A percentile compares a stretch with the other conserved stretches of the same genome.
These are phyloP conservation scores for Myotis planiceps DNA, from an alignment of 2,797 vertebrate species.

Conservation along the genomic window DNA sequence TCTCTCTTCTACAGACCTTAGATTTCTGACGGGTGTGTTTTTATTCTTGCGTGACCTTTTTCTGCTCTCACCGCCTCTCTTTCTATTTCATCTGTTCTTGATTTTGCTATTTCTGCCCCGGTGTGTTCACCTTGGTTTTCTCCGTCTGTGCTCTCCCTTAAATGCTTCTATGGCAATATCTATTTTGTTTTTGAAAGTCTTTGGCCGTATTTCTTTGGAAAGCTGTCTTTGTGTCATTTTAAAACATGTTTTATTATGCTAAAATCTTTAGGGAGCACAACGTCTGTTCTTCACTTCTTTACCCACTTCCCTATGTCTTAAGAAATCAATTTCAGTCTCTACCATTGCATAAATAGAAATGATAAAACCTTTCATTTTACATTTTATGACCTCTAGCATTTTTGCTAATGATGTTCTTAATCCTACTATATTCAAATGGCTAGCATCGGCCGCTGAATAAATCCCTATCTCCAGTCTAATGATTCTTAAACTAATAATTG, in stretches of 20 bases:
- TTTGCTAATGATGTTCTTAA: not conserved
- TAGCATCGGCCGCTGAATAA: not conserved
- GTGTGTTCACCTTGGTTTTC: constrained; percentile 44
- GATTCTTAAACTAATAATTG: constrained; percentile 20
- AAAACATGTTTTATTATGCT: constrained; percentile 35
- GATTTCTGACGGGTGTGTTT: not conserved
- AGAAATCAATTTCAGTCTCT: constrained; percentile 32
- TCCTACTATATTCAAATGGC: not conserved
- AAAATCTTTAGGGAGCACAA: not conserved
- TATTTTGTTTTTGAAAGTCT: constrained; percentile 53
- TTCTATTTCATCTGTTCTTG: constrained; percentile 43
- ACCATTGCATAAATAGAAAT: not conserved
- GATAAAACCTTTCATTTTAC: not conserved
- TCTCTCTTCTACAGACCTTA: not conserved
- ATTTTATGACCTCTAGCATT: not conserved
- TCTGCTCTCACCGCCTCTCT: not conserved
- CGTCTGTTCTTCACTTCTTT: not conserved
- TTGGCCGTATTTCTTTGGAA: constrained; percentile 30
- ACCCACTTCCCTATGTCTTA: constrained; percentile 37
- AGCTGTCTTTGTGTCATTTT: constrained; percentile 49
- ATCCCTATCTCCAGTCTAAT: not conserved
- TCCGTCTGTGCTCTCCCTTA: not conserved
- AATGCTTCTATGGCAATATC: not conserved
- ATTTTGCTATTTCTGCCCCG: constrained; percentile 6
- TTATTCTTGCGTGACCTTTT: constrained; percentile 36